Evolutionary conservation across 2,797 vertebrate species (phyloP), one percentile per base, ranked within the genome.

Genomic region (Rhinogobio ventralis): DNA sequence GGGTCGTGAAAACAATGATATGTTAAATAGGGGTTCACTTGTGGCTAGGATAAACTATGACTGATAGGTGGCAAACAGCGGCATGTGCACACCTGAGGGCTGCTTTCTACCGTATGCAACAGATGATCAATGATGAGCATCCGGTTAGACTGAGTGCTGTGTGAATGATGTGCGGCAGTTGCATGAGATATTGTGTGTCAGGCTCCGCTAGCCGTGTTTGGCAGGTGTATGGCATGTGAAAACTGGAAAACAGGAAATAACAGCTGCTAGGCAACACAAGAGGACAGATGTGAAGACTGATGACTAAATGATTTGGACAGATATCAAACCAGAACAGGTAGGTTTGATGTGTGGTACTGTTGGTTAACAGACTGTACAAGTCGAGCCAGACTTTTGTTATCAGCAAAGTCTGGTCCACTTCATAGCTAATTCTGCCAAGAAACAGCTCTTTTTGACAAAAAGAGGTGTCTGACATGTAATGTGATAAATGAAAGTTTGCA

Each of bases 241-340:
- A 77, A 85, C 55, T 81, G 76, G 49, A 81, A 45, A 85, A 91
- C 85, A 79, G 93, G 89, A 90, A 88, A 89, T 86, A 84, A 92
- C 94, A 93, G 92, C 94, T 92, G 94, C 91, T 93, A 87, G 90
- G 84, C 90, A 93, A 94, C 91, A 94, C 87, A 89, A 45, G 85
- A 88, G 86, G 91, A 82, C 89, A 91, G 82, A 88, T 89, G 85
- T 91, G 87, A 91, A 94, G 93, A 94, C 93, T 93, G 93, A 94
- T 94, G 92, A 94, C 83, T 93, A 90, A 87, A 93, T 88, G 92
- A 92, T 89, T 94, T 88, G 94, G 87, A 89, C 88, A 83, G 78
- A 77, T 82, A 87, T 86, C 79, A 82, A 53, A 77, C 79, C 74
- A 49, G 83, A 87, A 68, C 75, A 49, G 71, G 79, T 55, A 73